These are phyloP conservation scores for Tarsius wallacei DNA, from an alignment of 2,797 vertebrate genomes.

Conservation along the genomic window DNA sequence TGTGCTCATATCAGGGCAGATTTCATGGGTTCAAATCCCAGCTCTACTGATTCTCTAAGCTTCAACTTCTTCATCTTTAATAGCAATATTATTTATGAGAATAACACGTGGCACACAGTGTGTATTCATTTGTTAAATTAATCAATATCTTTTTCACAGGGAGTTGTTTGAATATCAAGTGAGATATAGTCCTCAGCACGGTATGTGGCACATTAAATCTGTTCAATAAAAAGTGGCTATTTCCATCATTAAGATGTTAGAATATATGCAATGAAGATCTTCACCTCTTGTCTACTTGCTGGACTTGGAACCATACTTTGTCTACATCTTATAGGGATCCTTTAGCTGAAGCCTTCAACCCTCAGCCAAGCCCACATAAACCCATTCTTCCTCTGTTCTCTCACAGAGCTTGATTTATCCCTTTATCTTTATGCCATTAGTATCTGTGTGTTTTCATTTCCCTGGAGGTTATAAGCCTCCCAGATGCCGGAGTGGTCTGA, in stretches of 20 bases:
- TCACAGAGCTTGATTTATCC: neutral
- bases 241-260: neutral
- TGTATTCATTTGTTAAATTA: slow-evolving; percentile 19
- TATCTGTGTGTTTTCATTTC: neutral
- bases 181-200: neutral
- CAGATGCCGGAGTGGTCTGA: neutral
- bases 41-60: neutral
- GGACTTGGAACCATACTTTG: neutral
- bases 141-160: neutral
- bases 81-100: neutral
- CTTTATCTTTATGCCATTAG: neutral
- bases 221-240: neutral
- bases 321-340: neutral
- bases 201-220: neutral
- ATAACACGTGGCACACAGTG: neutral
- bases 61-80: neutral
- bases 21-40: neutral
- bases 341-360: neutral
- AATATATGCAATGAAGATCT: neutral
- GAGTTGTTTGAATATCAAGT: neutral
- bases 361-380: neutral
- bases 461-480: neutral
- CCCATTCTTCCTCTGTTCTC: neutral
- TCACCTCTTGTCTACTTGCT: neutral
- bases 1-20: neutral